Evolutionary conservation across 2,888 invertebrate genomes (phyloP), one percentile per base, ranked within the genome.

Genomic region (Stenoptilia bipunctidactyla): DNA sequence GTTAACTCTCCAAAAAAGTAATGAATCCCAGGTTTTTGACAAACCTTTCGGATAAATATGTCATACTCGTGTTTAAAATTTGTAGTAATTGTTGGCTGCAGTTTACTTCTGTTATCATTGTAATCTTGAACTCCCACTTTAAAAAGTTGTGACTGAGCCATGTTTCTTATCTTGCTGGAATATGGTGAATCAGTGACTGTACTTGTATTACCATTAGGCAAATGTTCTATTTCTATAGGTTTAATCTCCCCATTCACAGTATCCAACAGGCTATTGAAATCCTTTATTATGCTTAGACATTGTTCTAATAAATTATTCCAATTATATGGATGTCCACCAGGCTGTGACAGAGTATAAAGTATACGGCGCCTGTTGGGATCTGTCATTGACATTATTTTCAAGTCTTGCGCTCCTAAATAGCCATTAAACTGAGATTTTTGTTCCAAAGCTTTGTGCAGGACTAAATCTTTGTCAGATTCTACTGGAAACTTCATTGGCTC

Each of bases 291-390:
- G 25, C 66, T 66, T 8, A 93, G 62, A 58, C 90, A 88, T 51
- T 87, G 88, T 43, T 88, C 87, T 36, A 89, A 62, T 8, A 95
- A 65, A 47, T 87, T 86, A 55, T 90, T 92, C 96, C 96, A 96
- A 57, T 93, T 93, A 56, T 92, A 90, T 0, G 96, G 94, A 67
- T 94, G 94, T 20, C 94, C 94, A 13, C 94, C 94, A 15, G 93
- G 94, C 56, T 90, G 88, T 20, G 93, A 93, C 0, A 94, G 73
- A 10, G 88, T 85, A 59, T 91, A 95, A 34, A 95, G 76, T 41
- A 88, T 75, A 49, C 79, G 66, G 37, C 94, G 85, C 51, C 92
- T 83, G 0, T 47, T 38, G 14, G 74, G 60, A 34, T 90, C 89
- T 55, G 87, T 89, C 53, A 88, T 85, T 0, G 91, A 85, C 53